Evolutionary conservation across 2,888 invertebrate species (phyloP).

Genomic region (Ceriagrion tenellum): DNA sequence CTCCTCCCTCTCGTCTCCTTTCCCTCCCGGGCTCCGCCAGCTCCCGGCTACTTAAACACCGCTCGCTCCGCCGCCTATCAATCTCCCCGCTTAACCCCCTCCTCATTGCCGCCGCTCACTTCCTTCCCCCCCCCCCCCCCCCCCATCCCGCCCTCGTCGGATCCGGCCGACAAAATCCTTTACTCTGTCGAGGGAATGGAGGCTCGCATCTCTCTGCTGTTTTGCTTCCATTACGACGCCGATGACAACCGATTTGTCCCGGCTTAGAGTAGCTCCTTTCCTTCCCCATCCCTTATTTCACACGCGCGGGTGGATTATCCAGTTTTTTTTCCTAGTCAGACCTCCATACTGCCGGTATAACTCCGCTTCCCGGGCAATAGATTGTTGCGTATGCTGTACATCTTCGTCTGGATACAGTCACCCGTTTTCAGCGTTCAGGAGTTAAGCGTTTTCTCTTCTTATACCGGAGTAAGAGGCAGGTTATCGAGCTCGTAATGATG

Average conservation of each 20-base stretch:
- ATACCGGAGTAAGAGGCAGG: too few relatives aligned
- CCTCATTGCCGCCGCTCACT: neutral
- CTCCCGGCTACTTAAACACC: conserved; percentile 28
- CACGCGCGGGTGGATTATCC: neutral
- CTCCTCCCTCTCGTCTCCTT: neutral
- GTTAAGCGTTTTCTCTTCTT: too few relatives aligned
- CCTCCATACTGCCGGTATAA: neutral
- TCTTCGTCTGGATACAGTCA: neutral
- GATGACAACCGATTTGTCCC: conserved; percentile 36
- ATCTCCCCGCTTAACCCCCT: neutral
- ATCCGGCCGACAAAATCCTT: neutral
- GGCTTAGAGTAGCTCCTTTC: neutral
- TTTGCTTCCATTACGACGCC: conserved; percentile 20
- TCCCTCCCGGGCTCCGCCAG: neutral
- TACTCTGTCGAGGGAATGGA: neutral
- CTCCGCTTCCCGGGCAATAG: neutral
- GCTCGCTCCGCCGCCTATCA: conserved; percentile 6
- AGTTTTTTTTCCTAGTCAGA: neutral
- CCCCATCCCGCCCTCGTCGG: neutral
- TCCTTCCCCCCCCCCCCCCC: neutral
- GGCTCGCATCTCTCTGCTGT: neutral
- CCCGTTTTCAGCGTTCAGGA: neutral
- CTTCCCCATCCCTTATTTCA: neutral
- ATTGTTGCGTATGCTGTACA: neutral
- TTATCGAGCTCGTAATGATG: too few relatives aligned